Evolutionary conservation across 2,797 vertebrate genomes (phyloP), one percentile per base, ranked within the genome.

Genomic region (Peromyscus aztecus): DNA sequence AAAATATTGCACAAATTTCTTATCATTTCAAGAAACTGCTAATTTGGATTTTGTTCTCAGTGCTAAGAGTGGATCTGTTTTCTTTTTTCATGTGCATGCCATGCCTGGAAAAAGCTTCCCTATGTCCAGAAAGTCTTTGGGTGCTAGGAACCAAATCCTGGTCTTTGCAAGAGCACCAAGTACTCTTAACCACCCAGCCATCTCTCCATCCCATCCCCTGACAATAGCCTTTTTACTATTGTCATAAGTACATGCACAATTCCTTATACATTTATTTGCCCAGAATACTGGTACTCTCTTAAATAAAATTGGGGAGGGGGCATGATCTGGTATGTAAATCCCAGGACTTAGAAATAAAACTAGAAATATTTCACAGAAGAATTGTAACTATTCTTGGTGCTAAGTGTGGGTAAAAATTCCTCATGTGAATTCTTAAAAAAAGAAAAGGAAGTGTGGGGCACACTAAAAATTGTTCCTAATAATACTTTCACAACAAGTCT

Each of bases 291-390:
- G 4, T 19, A 52, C 37, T 85, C 52, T 82, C 14, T 40, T 37
- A 49, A 83, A 77, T 61, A 76, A 61, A 78, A n/a, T 29, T n/a
- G 37, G 10, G 12, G 37, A 85, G 84, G 9, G 40, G 40, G 43
- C 2, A 27, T 24, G 40, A 69, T 69, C 27, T 59, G 69, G 34
- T 75, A 63, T 6, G 14, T 12, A 71, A 80, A 27, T 55, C 63
- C 40, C 6, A 16, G 12, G 19, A 71, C 63, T 49, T 10, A 84
- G 43, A 94, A 87, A 83, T 55, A 92, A 84, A 71, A 65, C 14
- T 82, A 5, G 94, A 57, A 52, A 4, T 84, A 65, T 91, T 93
- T 90, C 37, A 93, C n/a, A 81, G 37, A 71, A 61, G 61, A 95
- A 27, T 76, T 19, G 34, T 61, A 90, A 11, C 14, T 80, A 14